Evolutionary conservation across 2,797 vertebrate genomes (phyloP).

Genomic region (Macrochelys suwanniensis): DNA sequence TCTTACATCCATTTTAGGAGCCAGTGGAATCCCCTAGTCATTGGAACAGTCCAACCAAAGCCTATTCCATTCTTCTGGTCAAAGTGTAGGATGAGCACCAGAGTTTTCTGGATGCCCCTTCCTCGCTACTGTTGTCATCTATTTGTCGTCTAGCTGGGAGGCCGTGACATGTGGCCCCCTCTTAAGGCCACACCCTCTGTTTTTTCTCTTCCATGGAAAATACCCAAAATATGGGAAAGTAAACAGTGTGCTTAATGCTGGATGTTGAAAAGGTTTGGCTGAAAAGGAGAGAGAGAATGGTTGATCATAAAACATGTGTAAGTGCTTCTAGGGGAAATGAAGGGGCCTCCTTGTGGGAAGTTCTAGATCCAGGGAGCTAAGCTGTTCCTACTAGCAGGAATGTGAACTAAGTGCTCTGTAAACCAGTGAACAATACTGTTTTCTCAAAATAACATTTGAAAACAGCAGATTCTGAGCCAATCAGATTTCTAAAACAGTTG

Average conservation of each 20-base stretch:
- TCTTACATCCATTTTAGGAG: background rate
- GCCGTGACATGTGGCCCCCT: background rate
- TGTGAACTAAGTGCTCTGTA: background rate
- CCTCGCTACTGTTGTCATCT: background rate
- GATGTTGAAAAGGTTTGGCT: background rate
- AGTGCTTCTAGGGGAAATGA: background rate
- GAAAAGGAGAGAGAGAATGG: background rate
- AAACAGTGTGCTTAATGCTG: background rate
- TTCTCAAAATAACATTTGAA: background rate
- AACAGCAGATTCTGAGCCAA: background rate
- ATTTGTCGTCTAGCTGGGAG: background rate
- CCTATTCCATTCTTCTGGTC: background rate
- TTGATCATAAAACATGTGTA: fast-evolving
- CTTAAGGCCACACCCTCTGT: background rate
- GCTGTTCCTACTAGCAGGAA: background rate
- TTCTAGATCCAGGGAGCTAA: background rate
- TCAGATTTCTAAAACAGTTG: background rate
- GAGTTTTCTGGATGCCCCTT: background rate
- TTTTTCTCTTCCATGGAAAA: background rate
- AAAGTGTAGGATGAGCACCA: background rate
- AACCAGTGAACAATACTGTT: background rate
- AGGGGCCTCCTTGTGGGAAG: background rate
- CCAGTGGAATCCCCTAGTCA: background rate
- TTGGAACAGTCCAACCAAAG: background rate
- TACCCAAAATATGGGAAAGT: background rate